Base-by-base conservation (phyloP, 2,113 vertebrate species). In the Oncorhynchus tshawytscha region DNA sequence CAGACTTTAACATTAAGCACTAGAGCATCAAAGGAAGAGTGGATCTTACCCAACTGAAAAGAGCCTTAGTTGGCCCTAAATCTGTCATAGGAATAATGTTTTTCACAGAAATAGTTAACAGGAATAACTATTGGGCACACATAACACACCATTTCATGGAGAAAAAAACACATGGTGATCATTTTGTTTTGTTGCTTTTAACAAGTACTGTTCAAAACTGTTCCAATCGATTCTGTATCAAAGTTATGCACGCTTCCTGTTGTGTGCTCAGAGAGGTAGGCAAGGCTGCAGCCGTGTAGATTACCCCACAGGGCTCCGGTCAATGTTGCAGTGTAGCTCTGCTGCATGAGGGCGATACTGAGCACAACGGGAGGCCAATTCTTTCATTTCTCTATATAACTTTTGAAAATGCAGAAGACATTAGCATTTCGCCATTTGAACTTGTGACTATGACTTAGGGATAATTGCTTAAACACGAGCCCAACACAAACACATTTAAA, bases 361-460 rank as follows among this genome's bases (percentile, higher is more conserved):
- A n/a, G 25, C 60, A 67, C 67, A 74, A 45, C 74, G 72, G 66
- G 74, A 80, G 85, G 75, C 27, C 39, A 4, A 13, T 20, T 22
- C 45, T 78, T 78, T 71, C 66, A 60, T 74, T 70, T 81, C 70
- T 71, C 59, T 27, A 51, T 27, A 45, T 25, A 15, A n/a, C 11
- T 71, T 54, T 54, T 48, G 20, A 71, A 11, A 59, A 24, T 22
- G 29, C 59, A 60, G 15, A 66, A 27, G 15, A 34, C 70, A 25
- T 48, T 45, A 31, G 16, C 45, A 77, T 51, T 51, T 74, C 11
- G 59, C 20, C 67, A 72, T 11, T 48, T 12, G 54, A 68, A 78
- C 18, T 3, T 78, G n/a, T 68, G 20, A 84, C 67, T 34, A 11
- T 76, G 73, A 78, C 71, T 73, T 31, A 78, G 73, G 60, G 48